Evolutionary conservation across 2,797 vertebrate genomes (phyloP), one percentile per base, ranked within the genome.

Genomic region (Hipposideros larvatus): DNA sequence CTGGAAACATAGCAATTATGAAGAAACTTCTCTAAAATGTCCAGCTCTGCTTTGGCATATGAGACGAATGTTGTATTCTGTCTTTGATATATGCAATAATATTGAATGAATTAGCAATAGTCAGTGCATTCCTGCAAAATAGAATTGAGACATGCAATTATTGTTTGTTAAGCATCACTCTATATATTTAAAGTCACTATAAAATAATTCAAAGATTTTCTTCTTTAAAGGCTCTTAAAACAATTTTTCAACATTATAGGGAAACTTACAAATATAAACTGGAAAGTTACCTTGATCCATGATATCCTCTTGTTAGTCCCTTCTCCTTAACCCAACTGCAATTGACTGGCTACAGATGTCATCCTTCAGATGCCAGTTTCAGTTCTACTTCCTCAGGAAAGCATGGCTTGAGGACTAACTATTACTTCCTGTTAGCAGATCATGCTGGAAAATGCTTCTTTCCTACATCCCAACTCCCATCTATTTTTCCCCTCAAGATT

Each of bases 1-100:
- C 57, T 87, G 71, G 55, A 95, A 94, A 92, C 79, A 70, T 92
- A 95, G 78, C 48, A 94, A 41, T 96, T 96, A 75, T 93, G 73
- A 93, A 75, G 71, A 48, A 91, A 94, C 11, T 91, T 92, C 11
- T 79, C 94, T 82, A 46, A 90, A 73, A 80, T 75, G 4, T 53
- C 68, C 26, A 71, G 0, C 22, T 94, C 66, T 87, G 7, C 14
- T 73, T 95, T 57, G 73, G 4, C 59, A 14, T 48, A 22, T 18
- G 9, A 91, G 18, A 41, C 15, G 55, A 80, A 70, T 78, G 14
- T 46, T 87, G 3, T 41, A 21, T 85, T 84, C 68, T 3, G 1
- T 59, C 48, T 87, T 96, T 46, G 14, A 84, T 53, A 48, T 73
- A 51, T 46, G 31, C 13, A 68, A 48, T 73, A 28, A 91, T 22